Evolutionary conservation across 2,113 vertebrate species (phyloP).

Genomic region (Ivindomyrus marchei): DNA sequence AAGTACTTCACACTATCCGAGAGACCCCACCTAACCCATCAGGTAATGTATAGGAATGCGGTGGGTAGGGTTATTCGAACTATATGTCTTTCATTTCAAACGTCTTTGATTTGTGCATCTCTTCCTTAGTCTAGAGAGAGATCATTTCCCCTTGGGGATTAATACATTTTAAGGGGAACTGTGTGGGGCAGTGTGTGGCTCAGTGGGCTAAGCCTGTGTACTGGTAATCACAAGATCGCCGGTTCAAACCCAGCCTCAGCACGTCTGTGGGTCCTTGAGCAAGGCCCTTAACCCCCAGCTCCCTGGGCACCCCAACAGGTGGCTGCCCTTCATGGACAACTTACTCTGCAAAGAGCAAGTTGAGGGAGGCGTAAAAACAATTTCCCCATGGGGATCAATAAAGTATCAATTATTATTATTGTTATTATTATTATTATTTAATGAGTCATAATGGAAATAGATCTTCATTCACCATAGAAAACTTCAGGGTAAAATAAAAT

Average conservation of each 20-base stretch:
- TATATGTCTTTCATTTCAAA: not conserved
- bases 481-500: not conserved
- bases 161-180: not conserved
- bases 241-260: no score
- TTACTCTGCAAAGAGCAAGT: no score
- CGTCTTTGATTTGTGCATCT: not conserved
- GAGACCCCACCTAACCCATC: slow-evolving; percentile 89
- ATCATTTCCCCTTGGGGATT: not conserved
- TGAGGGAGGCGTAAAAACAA: no score
- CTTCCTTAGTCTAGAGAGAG: not conserved
- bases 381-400: no score
- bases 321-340: no score
- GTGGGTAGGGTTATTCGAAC: not conserved
- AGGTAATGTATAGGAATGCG: not conserved
- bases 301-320: no score
- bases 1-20: slow-evolving; percentile 97
- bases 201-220: no score
- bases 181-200: no score
- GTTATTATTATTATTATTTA: not conserved
- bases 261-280: no score
- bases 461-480: not conserved
- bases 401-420: no score
- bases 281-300: no score
- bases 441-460: not conserved
- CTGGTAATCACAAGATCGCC: no score